Conservation (phyloP, 2,888 invertebrate genomes). For the Parnassius orleans region DNA sequence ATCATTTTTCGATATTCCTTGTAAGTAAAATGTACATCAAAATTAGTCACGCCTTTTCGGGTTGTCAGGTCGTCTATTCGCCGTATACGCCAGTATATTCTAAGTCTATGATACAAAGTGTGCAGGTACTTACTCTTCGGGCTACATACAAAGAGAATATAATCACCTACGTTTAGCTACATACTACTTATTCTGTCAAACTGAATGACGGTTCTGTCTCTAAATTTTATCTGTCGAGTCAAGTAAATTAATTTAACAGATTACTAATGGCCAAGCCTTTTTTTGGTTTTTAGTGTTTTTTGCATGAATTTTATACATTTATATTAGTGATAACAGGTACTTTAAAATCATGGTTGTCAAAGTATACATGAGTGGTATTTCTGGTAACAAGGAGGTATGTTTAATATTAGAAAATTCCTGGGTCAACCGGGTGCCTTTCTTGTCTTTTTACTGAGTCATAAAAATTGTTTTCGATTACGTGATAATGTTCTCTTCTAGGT, state of each 20-base stretch:
- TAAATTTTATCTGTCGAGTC: no score
- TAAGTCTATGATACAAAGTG: no score
- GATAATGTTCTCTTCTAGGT: slow-evolving; percentile 83
- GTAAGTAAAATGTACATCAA: no score
- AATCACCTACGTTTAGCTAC: no score
- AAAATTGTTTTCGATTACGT: slow-evolving; percentile 65
- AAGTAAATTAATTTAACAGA: slow-evolving; percentile 50
- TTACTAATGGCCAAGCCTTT: slow-evolving; percentile 77
- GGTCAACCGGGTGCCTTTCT: slow-evolving; percentile 62
- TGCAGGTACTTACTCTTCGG: no score
- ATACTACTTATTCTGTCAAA: slow-evolving; percentile 45
- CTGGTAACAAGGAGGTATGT: slow-evolving; percentile 96
- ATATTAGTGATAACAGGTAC: slow-evolving; percentile 47
- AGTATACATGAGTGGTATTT: slow-evolving; percentile 95
- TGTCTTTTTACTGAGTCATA: slow-evolving; percentile 67
- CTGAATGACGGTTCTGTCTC: slow-evolving; percentile 25
- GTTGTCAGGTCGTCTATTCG: no score
- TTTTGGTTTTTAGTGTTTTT: slow-evolving; percentile 61
- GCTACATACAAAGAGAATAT: no score
- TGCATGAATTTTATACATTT: slow-evolving; percentile 52
- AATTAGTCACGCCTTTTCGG: no score
- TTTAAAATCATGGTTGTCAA: slow-evolving; percentile 89
- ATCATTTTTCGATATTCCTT: no score
- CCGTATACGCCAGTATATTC: no score
- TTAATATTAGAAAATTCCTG: slow-evolving; percentile 65